Evolutionary conservation across 2,113 vertebrate species (phyloP).

Genomic region (Jacana jacana): DNA sequence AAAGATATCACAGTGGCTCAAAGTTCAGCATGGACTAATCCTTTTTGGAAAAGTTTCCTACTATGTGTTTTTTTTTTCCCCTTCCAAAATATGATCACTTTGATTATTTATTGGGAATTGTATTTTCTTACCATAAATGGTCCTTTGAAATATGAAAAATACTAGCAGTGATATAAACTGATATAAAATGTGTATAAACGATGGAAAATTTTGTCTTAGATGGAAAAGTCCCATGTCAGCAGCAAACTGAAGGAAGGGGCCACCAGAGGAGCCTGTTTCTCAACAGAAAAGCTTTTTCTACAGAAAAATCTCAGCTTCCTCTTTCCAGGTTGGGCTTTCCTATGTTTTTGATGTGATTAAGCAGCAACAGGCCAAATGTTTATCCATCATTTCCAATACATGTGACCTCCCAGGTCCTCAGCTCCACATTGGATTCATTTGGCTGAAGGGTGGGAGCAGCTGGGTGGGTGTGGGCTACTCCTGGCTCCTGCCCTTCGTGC

Average conservation of each 20-base stretch:
- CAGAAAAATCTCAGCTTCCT: neutral
- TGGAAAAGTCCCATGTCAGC: conserved; percentile 7
- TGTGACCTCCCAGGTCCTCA: neutral
- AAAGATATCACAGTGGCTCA: neutral
- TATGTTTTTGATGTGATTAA: neutral
- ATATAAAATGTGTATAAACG: conserved; percentile 1
- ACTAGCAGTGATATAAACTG: conserved; percentile 8
- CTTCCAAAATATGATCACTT: conserved; percentile 37
- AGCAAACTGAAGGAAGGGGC: neutral
- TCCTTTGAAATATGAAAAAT: conserved; percentile 28
- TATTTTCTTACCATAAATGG: conserved; percentile 43
- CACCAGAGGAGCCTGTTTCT: neutral
- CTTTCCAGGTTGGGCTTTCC: neutral
- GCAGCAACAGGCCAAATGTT: fast-evolving
- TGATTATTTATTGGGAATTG: conserved; percentile 35
- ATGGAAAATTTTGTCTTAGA: conserved; percentile 16
- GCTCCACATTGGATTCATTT: neutral
- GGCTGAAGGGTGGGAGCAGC: neutral
- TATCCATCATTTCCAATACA: neutral
- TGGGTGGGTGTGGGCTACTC: neutral
- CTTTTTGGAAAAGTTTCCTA: neutral
- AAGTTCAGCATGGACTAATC: neutral
- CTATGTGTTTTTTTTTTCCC: neutral
- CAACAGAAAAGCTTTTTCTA: neutral
- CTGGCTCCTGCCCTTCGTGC: neutral